phyloP scores from a whole-genome alignment of 2,113 vertebrate species.

The Lophochroa leadbeateri region DNA sequence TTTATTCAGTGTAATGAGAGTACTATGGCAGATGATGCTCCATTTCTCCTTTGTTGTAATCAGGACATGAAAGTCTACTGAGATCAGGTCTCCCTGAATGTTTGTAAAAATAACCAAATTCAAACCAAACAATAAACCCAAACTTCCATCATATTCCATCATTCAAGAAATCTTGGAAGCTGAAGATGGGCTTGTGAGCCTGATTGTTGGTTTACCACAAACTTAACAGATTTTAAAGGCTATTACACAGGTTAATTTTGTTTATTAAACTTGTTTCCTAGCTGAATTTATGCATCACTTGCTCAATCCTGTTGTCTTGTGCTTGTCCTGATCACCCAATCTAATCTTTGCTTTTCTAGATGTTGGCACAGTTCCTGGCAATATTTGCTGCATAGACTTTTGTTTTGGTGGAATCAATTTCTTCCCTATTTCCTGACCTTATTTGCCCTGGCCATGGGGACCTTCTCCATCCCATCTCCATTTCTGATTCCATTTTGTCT shows the following conservation, averaged over 20 bases:
- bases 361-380: background rate
- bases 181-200: background rate
- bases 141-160: background rate
- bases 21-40: background rate
- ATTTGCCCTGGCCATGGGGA: background rate
- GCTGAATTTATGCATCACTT: background rate
- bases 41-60: background rate
- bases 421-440: background rate
- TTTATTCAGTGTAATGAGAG: background rate
- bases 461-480: background rate
- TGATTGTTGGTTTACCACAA: background rate
- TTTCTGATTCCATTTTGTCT: background rate
- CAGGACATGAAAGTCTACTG: background rate
- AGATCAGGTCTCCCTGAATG: background rate
- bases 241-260: background rate
- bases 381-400: background rate
- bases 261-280: background rate
- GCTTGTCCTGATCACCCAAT: background rate
- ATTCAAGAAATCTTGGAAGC: background rate
- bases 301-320: background rate
- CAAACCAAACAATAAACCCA: background rate
- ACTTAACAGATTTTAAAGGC: background rate
- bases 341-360: background rate
- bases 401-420: slow-evolving; percentile 27
- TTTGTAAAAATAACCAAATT: background rate